Base-by-base conservation (phyloP, 2,113 vertebrate genomes). In the Egretta garzetta region DNA sequence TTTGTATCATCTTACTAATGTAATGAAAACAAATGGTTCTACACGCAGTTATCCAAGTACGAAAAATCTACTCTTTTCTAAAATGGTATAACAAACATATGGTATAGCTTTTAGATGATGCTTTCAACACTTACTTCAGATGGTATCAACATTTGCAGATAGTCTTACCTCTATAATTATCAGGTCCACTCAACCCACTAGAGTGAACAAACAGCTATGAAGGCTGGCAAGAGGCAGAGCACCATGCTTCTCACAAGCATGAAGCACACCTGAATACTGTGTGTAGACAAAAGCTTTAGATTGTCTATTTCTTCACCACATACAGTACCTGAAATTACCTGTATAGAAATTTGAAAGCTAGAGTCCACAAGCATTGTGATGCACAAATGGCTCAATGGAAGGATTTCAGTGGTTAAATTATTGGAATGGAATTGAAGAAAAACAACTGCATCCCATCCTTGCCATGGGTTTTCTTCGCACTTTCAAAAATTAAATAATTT, bases 81-180 rank as follows among this genome's bases (percentile, higher is more conserved):
- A 89, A 96, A 96, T 41, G n/a, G 49, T 87, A 32, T 45, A 92
- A 84, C 71, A 94, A 89, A 93, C 77, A 96, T 85, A 96, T 56
- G 50, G 86, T 75, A 64, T 1, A 80, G 55, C 86, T 96, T 95
- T 82, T 45, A 92, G 66, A 82, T 50, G 43, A 93, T 73, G 79
- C 89, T 94, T 95, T 94, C 91, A 91, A 80, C 86, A 80, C 81
- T 79, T 72, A 88, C 71, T 90, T 96, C 87, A 95, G 84, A 94
- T 72, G 60, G 63, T 63, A 95, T 37, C 81, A 89, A 72, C 55
- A 79, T 41, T 88, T 89, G 60, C 72, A 81, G 67, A 86, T 27
- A 83, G 60, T 59, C 66, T 72, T 91, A 92, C 88, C 86, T 86
- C 96, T 84, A 52, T 92, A 96, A 96, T 95, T 91, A 97, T 39